phyloP scores from a whole-genome alignment of 2,888 invertebrate species.

The Temnothorax unifasciatus region DNA sequence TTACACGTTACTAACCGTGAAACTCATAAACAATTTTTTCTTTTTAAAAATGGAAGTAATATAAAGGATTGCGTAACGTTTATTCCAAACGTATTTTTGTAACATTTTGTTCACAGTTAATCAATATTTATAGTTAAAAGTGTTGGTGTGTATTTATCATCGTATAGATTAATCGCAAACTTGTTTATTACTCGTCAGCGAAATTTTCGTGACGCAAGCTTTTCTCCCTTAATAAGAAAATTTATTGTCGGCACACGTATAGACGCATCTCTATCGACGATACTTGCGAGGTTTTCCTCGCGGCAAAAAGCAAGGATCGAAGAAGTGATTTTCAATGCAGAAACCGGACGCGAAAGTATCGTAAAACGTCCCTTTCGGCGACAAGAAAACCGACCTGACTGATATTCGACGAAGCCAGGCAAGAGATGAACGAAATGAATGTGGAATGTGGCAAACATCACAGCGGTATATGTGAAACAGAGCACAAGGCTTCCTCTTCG shows the following conservation, averaged over 20 bases:
- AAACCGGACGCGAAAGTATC: slow-evolving; percentile 51
- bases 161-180: background rate
- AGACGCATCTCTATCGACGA: background rate
- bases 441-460: background rate
- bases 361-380: slow-evolving; percentile 63
- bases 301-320: slow-evolving; percentile 11
- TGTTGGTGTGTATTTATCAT: background rate
- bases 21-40: slow-evolving; percentile 2
- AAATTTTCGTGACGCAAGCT: background rate
- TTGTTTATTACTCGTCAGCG: background rate
- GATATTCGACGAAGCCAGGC: background rate
- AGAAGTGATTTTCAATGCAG: slow-evolving; percentile 53
- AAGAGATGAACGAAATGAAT: background rate
- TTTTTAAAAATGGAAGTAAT: background rate
- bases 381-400: slow-evolving; percentile 17
- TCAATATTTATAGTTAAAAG: background rate
- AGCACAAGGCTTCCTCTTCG: background rate
- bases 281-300: background rate
- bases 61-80: background rate
- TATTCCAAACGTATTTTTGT: background rate
- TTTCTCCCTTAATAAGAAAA: background rate
- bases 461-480: background rate
- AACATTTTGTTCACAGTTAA: background rate
- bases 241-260: background rate
- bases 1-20: background rate